Percentiles rank a stretch among this genome's conserved stretches.
These are phyloP conservation scores for Clarias platycephalus DNA, from an alignment of 2,797 vertebrate species.

Conservation along the genomic window DNA sequence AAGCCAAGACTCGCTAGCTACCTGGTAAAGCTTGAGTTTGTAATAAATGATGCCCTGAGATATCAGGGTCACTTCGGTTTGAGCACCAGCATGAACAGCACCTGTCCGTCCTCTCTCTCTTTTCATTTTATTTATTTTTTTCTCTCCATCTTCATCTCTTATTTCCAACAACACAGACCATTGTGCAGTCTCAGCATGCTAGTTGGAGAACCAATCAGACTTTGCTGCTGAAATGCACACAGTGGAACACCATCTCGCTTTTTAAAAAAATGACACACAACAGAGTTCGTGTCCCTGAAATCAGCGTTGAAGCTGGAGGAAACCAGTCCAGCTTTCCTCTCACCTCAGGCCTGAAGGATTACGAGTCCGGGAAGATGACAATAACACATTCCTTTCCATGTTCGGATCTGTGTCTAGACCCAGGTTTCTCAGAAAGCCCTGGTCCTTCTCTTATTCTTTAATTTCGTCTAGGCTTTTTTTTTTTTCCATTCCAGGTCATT, in stretches of 20 bases:
- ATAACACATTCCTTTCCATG: slow-evolving; percentile 44
- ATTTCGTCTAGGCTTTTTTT: slow-evolving; percentile 57
- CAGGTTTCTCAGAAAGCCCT: slow-evolving; percentile 58
- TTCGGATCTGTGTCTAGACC: slow-evolving; percentile 42
- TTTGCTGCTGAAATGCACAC: slow-evolving; percentile 59
- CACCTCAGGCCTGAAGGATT: slow-evolving; percentile 72
- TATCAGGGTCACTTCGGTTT: slow-evolving; percentile 61
- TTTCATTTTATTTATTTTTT: slow-evolving; percentile 1
- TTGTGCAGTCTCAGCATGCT: slow-evolving; percentile 63
- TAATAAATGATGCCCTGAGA: slow-evolving; percentile 51
- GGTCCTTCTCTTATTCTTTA: slow-evolving; percentile 58
- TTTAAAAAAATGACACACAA: background rate
- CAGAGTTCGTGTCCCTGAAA: slow-evolving; percentile 6
- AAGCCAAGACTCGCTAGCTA: slow-evolving; percentile 36
- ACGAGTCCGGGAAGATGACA: slow-evolving; percentile 60
- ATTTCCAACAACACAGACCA: slow-evolving; percentile 41
- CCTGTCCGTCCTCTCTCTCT: slow-evolving; percentile 48
- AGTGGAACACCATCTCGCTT: background rate
- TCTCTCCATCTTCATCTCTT: background rate
- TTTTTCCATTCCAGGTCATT: slow-evolving; percentile 32
- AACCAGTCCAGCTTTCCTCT: slow-evolving; percentile 31
- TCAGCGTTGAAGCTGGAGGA: slow-evolving; percentile 48
- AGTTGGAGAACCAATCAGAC: slow-evolving; percentile 62
- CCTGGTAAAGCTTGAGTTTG: slow-evolving; percentile 66
- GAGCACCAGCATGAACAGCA: slow-evolving; percentile 81